Evolutionary conservation across 1,140 invertebrate genomes (phyloP), one percentile per base, ranked within the genome.

Genomic region (Atta colombica): DNA sequence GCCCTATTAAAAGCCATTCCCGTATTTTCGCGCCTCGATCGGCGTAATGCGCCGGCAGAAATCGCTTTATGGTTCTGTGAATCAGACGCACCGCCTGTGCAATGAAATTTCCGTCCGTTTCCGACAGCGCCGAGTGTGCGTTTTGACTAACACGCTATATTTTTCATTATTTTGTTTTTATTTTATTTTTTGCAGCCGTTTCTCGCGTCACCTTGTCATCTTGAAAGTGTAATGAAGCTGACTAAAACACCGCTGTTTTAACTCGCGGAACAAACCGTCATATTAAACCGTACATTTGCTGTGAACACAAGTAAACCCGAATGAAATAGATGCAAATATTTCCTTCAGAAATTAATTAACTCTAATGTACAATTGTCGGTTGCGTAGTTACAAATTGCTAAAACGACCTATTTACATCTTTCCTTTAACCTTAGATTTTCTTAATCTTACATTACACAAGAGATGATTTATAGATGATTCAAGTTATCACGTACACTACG

Each of bases 341-440:
- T 75, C 80, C 80, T 51, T 84, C 69, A 75, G 69, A 75, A 72
- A 84, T 84, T 84, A 84, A 84, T 75, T 84, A 75, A 74, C 55
- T 75, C 55, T 75, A 84, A 84, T 61, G 69, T 16, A 60, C 69
- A 84, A 84, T 84, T 82, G 80, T 82, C 80, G 53, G 78, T 60
- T 60, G 68, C 28, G 55, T 69, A 61, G 55, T 69, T 75, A 69
- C 69, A 84, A 74, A 84, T 84, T 74, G 39, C 68, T 82, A 74
- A 74, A 82, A 61, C 55, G 68, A 82, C 25, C 80, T 45, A 35
- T 28, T 75, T 49, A 28, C 80, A 6, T 45, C 80, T 58, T 25
- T 72, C 35, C 31, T 25, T 82, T 82, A 82, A 60, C 14, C 28
- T 75, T 75, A 84, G 28, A 84, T 25, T 75, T 69, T 75, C 69